phyloP scores from a whole-genome alignment of 2,888 invertebrate species.

The Phyto melanocephala region DNA sequence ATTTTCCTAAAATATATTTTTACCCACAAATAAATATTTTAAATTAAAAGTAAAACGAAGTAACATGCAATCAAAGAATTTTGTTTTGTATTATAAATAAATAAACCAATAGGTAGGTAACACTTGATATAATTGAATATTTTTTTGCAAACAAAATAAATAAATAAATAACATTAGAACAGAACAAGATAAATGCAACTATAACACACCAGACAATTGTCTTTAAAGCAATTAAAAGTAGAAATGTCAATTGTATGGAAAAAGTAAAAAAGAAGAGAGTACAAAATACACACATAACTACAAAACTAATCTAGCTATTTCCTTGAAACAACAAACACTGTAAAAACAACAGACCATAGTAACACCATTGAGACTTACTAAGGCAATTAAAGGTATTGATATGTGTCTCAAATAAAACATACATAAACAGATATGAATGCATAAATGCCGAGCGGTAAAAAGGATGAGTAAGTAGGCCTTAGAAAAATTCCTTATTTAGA shows the following conservation, averaged over 20 bases:
- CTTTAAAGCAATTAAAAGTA: constrained; percentile 56
- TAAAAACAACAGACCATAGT: background rate
- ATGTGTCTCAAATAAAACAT: constrained; percentile 35
- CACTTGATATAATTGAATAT: constrained; percentile 61
- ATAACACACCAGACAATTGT: constrained; percentile 32
- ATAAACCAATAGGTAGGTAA: constrained; percentile 58
- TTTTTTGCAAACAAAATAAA: constrained; percentile 43
- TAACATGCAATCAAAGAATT: background rate
- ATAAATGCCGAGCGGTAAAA: too few relatives aligned
- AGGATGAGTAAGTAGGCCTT: too few relatives aligned
- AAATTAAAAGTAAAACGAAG: constrained; percentile 4
- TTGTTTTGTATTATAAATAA: constrained; percentile 26
- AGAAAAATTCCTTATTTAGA: too few relatives aligned
- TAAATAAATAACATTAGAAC: constrained; percentile 5
- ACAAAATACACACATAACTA: background rate
- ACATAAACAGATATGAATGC: too few relatives aligned
- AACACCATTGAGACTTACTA: constrained; percentile 23
- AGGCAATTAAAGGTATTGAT: constrained; percentile 55
- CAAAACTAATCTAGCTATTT: background rate
- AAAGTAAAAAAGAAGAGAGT: constrained; percentile 1
- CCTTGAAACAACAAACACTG: background rate
- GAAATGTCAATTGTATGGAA: constrained; percentile 32
- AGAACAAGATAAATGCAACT: background rate
- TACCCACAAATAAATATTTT: constrained; percentile 36
- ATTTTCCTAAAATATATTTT: background rate